A percentile compares a stretch with the other conserved stretches of the same genome.
phyloP scores from a whole-genome alignment of 1,140 invertebrate genomes.

The Bombus superbus region DNA sequence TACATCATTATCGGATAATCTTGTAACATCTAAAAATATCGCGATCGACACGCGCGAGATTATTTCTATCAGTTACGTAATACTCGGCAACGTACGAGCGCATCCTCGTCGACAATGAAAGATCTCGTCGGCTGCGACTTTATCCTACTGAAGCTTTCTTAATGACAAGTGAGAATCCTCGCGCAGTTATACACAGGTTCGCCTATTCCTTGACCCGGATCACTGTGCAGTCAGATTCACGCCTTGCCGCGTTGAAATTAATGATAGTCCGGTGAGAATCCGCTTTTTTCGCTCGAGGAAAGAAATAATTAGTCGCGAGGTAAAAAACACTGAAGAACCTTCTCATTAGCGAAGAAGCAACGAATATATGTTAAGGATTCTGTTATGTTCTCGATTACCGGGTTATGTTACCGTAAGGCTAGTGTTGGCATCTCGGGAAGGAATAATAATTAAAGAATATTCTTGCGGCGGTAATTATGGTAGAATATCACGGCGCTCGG shows the following conservation, averaged over 20 bases:
- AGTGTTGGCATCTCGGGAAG: background rate
- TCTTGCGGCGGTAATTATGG: constrained; percentile 23
- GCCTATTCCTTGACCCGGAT: constrained; percentile 11
- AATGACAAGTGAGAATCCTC: background rate
- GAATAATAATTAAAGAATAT: constrained; percentile 57
- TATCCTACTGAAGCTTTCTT: background rate
- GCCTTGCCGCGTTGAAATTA: constrained; percentile 15
- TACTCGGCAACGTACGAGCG: background rate
- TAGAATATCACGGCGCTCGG: background rate
- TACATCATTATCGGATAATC: background rate
- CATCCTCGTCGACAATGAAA: background rate
- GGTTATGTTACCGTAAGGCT: background rate
- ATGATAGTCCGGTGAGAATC: constrained; percentile 29
- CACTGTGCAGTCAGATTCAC: background rate
- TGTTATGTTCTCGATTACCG: constrained; percentile 34
- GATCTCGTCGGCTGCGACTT: background rate
- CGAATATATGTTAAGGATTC: constrained; percentile 16
- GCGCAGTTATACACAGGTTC: background rate
- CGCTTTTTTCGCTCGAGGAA: background rate
- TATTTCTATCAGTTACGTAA: background rate
- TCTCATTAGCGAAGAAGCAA: constrained; percentile 52
- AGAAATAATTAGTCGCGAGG: constrained; percentile 56
- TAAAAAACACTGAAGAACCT: constrained; percentile 34
- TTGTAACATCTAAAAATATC: no score
- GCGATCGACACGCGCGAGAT: background rate